These are phyloP conservation scores for Aeoliscus strigatus DNA, from an alignment of 2,797 vertebrate genomes.

Conservation along the genomic window DNA sequence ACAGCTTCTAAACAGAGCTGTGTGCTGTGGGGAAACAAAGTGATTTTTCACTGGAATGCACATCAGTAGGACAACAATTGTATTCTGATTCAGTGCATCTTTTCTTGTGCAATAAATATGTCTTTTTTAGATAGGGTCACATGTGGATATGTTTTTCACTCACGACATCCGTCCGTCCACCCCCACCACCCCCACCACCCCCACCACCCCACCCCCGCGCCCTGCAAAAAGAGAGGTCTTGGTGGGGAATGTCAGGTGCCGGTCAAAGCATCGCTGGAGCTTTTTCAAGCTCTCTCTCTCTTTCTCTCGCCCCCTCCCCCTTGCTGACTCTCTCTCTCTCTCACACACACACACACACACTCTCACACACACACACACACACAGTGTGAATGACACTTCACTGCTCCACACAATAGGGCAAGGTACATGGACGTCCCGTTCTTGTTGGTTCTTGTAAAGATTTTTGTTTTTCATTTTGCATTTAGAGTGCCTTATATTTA, in stretches of 20 bases:
- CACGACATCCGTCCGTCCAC: conserved; percentile 40
- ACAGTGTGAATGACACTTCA: too few relatives aligned
- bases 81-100: conserved; percentile 88
- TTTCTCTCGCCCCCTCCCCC: too few relatives aligned
- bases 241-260: conserved; percentile 40
- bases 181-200: conserved; percentile 5
- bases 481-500: conserved; percentile 99
- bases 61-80: conserved; percentile 88
- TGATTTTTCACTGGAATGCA: conserved; percentile 90
- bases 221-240: conserved; percentile 16
- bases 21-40: conserved; percentile 81
- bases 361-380: conserved; percentile 32
- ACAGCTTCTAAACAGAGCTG: conserved; percentile 68
- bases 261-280: conserved; percentile 42
- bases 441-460: conserved; percentile 50
- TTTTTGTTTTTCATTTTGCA: conserved; percentile 85
- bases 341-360: conserved; percentile 18
- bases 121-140: conserved; percentile 72
- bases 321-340: conserved; percentile 39
- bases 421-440: conserved; percentile 67
- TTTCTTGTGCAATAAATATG: conserved; percentile 97
- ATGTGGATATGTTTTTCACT: conserved; percentile 58
- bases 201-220: background rate
- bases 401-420: conserved; percentile 61
- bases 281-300: conserved; percentile 32